Base-by-base conservation (phyloP, 2,113 vertebrate species). In the Stomatorhinus ivindoensis region DNA sequence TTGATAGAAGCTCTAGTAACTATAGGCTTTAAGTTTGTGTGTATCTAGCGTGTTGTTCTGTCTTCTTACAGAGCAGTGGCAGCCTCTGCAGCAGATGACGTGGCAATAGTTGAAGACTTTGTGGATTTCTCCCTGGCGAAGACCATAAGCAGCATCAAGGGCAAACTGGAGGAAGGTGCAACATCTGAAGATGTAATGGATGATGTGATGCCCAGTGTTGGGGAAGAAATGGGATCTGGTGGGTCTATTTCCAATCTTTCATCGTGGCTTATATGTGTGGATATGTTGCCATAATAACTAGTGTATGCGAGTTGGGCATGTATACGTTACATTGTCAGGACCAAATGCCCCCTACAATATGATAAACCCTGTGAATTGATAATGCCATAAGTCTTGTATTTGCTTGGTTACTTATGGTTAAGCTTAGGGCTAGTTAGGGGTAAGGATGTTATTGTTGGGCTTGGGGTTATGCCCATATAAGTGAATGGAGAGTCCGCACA, bases 171-270 rank as follows among this genome's bases (percentile, higher is more conserved):
- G 24, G 94, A 96, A 90, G 92, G 93, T n/a, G 86, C 27, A 86
- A 73, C 92, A 69, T 91, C 92, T 73, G 95, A 95, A 73, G 89
- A 88, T 89, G 27, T 85, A 61, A 94, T 93, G 87, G 96, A 97
- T 73, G 95, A 97, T 80, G 47, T 95, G 90, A 92, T 95, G 88
- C 93, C 93, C 65, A 88, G 89, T 0, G 15, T 76, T 91, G 97
- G 93, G 90, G 96, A 95, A 86, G 94, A 96, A 89, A 94, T 96
- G 90, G 96, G 95, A 93, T 91, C 95, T 96, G 97, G 98, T 98
- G 92, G 17, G 93, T 89, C 92, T 90, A 51, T 90, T 51, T 27
- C 53, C 4, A 35, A 5, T 19, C 69, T 61, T 87, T 53, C 27
- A 48, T 7, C 9, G 27, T 85, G 17, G 42, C 3, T 84, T 84